Conservation (phyloP, 2,888 invertebrate genomes). For the Epinotia demarniana region DNA sequence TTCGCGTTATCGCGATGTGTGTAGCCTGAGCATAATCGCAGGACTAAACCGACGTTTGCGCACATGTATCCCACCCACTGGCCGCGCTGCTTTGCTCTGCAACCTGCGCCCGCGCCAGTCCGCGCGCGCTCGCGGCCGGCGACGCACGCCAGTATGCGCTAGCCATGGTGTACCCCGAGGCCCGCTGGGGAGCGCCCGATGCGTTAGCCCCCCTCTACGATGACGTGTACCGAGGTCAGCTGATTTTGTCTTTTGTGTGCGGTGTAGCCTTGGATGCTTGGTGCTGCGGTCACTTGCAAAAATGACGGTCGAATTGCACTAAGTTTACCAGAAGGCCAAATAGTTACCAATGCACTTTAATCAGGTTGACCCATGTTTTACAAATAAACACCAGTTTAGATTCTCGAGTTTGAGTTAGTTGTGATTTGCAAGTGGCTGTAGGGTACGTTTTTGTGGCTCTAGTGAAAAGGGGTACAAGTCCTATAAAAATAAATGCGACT, state of each 20-base stretch:
- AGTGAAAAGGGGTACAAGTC: not conserved
- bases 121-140: slow-evolving; percentile 25
- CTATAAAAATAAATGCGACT: not conserved
- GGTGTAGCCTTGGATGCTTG: not conserved
- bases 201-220: slow-evolving; percentile 87
- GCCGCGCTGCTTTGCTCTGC: slow-evolving; percentile 14
- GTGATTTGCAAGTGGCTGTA: slow-evolving; percentile 1
- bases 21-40: too few species aligned
- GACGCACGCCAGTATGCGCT: slow-evolving; percentile 72
- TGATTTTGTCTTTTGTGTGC: slow-evolving; percentile 49
- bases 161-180: slow-evolving; percentile 87
- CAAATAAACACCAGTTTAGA: not conserved
- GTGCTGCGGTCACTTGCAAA: not conserved
- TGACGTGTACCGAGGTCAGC: slow-evolving; percentile 87
- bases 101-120: slow-evolving; percentile 12
- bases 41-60: not conserved
- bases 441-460: not conserved
- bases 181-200: slow-evolving; percentile 86
- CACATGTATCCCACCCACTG: not conserved
- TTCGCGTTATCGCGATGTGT: too few species aligned
- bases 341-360: not conserved
- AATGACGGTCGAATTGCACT: not conserved
- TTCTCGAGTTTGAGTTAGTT: not conserved
- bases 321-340: not conserved
- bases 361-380: not conserved